Base-by-base conservation (phyloP, 2,888 invertebrate species). In the Xestoiulus laeticollis region DNA sequence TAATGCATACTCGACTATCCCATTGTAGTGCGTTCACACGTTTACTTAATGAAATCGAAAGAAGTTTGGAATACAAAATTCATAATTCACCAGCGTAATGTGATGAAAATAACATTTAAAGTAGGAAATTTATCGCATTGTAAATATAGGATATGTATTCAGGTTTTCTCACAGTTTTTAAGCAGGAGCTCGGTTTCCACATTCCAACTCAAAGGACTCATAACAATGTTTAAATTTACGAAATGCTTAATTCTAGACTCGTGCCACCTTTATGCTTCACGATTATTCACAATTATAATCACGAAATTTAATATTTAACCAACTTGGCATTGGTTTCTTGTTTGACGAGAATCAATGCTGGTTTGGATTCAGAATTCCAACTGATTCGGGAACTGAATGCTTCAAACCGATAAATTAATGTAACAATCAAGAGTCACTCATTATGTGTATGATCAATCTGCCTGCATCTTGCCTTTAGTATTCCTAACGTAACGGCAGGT, bases 401-500 rank as follows among this genome's bases (percentile, higher is more conserved):
- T 38, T 38, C 38, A 38, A 59, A 19, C n/a, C 2, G 19, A n/a
- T 59, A 59, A 59, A 59, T 59, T 2, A n/a, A 59, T 59, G 5
- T 59, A 59, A 59, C n/a, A 59, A 59, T 59, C n/a, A 19, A 6
- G 6, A 59, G n/a, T 59, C 53, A 59, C n/a, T 19, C n/a, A 59
- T 59, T 59, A 59, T 19, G 53, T 59, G n/a, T 59, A 59, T 59
- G 53, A 59, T n/a, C n/a, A 59, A 59, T 16, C 53, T 59, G n/a
- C n/a, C 6, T 1, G 6, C 53, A 59, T 59, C 53, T 59, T 48
- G 19, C 48, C 48, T 16, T 38, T 16, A 59, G 53, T n/a, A 59
- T 1, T n/a, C 53, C 53, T 59, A n/a, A n/a, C n/a, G 6, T n/a
- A 59, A n/a, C 6, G 53, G n/a, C 53, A 59, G n/a, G n/a, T 6